Evolutionary conservation across 2,113 vertebrate genomes (phyloP).

Genomic region (Aegypius monachus): DNA sequence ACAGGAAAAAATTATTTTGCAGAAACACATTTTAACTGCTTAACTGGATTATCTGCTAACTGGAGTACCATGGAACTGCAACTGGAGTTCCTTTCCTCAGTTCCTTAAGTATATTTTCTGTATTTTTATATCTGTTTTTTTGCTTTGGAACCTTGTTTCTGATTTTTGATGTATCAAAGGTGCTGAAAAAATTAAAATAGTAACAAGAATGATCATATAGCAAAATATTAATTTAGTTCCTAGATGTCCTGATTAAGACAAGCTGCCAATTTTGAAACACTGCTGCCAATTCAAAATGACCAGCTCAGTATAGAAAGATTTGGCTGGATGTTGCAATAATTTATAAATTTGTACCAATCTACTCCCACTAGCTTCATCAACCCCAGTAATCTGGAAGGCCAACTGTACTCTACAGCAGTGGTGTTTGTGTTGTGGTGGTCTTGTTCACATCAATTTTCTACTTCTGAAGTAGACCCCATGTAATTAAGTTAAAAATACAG

Average conservation of each 20-base stretch:
- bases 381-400: background rate
- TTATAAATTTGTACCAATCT: background rate
- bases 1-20: background rate
- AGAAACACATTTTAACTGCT: background rate
- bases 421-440: background rate
- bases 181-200: background rate
- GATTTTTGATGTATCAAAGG: background rate
- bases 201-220: background rate
- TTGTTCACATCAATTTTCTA: background rate
- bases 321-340: background rate
- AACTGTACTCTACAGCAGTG: background rate
- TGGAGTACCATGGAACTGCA: background rate
- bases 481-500: background rate
- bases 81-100: background rate
- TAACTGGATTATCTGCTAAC: background rate
- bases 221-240: background rate
- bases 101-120: background rate
- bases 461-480: background rate
- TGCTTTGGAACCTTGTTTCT: background rate
- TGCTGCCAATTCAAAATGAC: background rate
- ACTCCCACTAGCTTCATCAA: background rate
- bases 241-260: background rate
- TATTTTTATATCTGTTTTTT: too few relatives aligned
- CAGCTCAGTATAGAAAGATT: background rate
- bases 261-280: background rate